These are phyloP conservation scores for Hybos culiciformis DNA, from an alignment of 2,888 invertebrate species.

Conservation along the genomic window DNA sequence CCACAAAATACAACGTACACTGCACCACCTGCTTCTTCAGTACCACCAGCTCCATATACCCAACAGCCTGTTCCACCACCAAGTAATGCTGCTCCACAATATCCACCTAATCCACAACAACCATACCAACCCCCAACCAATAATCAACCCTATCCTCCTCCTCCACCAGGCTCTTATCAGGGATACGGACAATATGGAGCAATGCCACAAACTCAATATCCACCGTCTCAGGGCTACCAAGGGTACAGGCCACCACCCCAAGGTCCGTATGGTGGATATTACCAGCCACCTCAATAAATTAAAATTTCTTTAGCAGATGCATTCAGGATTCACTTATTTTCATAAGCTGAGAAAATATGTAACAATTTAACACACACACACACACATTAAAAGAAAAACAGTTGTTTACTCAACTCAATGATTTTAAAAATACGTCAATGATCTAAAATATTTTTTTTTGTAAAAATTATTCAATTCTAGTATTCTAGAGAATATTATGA, in stretches of 20 bases:
- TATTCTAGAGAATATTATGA: too few relatives aligned
- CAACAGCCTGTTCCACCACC: neutral
- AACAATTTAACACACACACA: too few relatives aligned
- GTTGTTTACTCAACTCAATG: too few relatives aligned
- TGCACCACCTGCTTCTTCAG: neutral
- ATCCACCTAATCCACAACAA: conserved; percentile 23
- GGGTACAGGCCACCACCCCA: conserved; percentile 46
- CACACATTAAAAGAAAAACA: too few relatives aligned
- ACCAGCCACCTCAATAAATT: conserved; percentile 37
- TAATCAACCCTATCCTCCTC: conserved; percentile 18
- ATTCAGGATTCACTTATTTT: too few relatives aligned
- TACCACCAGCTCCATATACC: neutral
- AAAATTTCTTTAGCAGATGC: too few relatives aligned
- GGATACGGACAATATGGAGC: conserved; percentile 44
- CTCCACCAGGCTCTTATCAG: conserved; percentile 38
- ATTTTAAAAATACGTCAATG: too few relatives aligned
- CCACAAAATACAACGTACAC: conserved; percentile 14
- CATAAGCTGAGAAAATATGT: too few relatives aligned
- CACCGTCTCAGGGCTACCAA: conserved; percentile 49
- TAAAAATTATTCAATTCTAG: too few relatives aligned
- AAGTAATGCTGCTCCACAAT: conserved; percentile 7
- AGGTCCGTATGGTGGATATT: conserved; percentile 28
- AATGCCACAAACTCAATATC: conserved; percentile 44
- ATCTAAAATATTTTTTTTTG: too few relatives aligned
- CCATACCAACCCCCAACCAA: conserved; percentile 19